These are phyloP conservation scores for Mohoua ochrocephala DNA, from an alignment of 2,113 vertebrate genomes.

Conservation along the genomic window DNA sequence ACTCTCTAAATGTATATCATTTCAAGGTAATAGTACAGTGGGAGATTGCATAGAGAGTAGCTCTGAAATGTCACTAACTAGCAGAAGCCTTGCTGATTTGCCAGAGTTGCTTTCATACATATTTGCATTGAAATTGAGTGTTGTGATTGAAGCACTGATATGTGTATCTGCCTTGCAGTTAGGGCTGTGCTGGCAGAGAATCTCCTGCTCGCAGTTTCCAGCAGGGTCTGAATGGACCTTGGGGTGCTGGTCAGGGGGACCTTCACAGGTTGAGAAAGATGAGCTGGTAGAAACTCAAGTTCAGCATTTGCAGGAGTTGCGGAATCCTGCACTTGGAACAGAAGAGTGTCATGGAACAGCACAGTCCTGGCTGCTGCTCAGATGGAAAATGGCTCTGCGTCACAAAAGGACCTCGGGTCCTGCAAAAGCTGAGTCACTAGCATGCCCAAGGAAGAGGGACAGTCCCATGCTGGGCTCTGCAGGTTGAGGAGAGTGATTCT, in stretches of 20 bases:
- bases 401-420: background rate
- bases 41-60: background rate
- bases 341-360: background rate
- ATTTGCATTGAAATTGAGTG: background rate
- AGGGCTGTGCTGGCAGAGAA: background rate
- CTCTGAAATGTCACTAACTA: background rate
- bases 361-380: background rate
- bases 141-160: background rate
- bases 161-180: background rate
- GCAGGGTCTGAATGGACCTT: background rate
- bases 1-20: background rate
- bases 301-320: background rate
- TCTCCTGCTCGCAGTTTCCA: background rate
- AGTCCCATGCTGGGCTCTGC: background rate
- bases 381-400: background rate
- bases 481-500: background rate
- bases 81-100: background rate
- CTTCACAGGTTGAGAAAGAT: background rate
- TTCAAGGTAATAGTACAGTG: background rate
- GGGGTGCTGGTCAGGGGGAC: background rate
- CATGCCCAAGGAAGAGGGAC: background rate
- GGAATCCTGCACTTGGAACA: background rate
- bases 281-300: background rate
- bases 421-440: background rate
- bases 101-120: background rate